Base-by-base conservation (phyloP, 2,113 vertebrate genomes). In the Phaethon lepturus region DNA sequence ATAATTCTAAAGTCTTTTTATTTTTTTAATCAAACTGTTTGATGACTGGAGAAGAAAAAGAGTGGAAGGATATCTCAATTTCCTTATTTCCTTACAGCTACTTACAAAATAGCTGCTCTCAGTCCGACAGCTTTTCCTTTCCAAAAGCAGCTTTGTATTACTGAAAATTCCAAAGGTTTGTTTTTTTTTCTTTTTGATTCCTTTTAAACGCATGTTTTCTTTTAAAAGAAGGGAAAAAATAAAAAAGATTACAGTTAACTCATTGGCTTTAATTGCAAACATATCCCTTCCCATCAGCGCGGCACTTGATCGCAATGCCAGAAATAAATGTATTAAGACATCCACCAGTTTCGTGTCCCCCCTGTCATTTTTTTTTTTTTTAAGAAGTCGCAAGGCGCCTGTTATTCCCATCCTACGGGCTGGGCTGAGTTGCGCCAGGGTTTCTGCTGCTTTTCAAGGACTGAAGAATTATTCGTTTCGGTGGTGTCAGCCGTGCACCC, bases 231-330 rank as follows among this genome's bases (percentile, higher is more conserved):
- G 17, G 18, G 5, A 14, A 24, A 6, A 23, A 14, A 49, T 19
- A 22, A 18, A 29, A 45, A 68, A 42, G 4, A 45, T 75, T 74
- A 25, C 20, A 40, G 58, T 91, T 78, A 89, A 95, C 82, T 84
- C 86, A 11, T 31, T 85, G 62, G 6, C 86, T 86, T 95, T 91
- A 97, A 97, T 90, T 93, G 75, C 90, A 88, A 95, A 44, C 74
- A 79, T 58, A 62, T 62, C 86, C 55, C 52, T 92, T 82, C 86
- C 77, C 55, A 56, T 58, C 88, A 93, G 69, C 83, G 33, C 13
- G 0, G 72, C 67, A 47, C 73, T 95, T 78, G 86, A 79, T 91
- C 75, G 93, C 88, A 91, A 95, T 20, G 45, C 86, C 80, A 92
- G 88, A 72, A 94, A 94, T 73, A 92, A 96, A 93, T 44, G 47